Percentiles rank a stretch among this genome's conserved stretches.
Evolutionary conservation across 1,140 invertebrate genomes (phyloP).

Genomic region (Latrodectus geometricus): DNA sequence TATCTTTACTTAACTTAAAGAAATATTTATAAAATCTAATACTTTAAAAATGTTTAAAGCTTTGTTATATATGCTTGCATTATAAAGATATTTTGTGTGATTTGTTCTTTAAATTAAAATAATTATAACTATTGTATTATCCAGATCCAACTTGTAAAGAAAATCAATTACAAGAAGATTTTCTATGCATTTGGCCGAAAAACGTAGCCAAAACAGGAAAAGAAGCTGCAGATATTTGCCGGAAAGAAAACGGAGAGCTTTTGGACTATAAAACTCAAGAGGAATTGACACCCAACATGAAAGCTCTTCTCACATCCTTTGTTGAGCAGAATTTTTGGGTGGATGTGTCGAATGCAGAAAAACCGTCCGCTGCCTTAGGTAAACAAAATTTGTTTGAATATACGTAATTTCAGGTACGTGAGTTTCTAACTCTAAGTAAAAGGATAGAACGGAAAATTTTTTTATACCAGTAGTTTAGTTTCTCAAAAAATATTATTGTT

Average conservation of each 20-base stretch:
- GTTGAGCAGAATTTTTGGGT: neutral
- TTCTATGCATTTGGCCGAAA: neutral
- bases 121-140: neutral
- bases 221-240: neutral
- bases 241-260: neutral
- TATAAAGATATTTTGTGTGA: too few relatives aligned
- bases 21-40: too few relatives aligned
- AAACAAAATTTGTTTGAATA: neutral
- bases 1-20: too few relatives aligned
- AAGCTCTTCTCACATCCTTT: neutral
- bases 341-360: neutral
- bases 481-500: too few relatives aligned
- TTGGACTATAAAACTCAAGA: slow-evolving; percentile 4
- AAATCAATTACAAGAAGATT: neutral
- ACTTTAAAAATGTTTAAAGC: too few relatives aligned
- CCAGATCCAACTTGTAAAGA: neutral
- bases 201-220: neutral
- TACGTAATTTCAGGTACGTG: too few relatives aligned
- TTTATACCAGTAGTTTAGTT: too few relatives aligned
- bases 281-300: neutral
- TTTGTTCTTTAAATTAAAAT: too few relatives aligned
- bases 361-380: neutral
- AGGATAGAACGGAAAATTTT: too few relatives aligned
- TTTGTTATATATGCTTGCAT: too few relatives aligned
- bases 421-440: too few relatives aligned